phyloP scores from a whole-genome alignment of 2,113 vertebrate species.

The Promerops cafer region DNA sequence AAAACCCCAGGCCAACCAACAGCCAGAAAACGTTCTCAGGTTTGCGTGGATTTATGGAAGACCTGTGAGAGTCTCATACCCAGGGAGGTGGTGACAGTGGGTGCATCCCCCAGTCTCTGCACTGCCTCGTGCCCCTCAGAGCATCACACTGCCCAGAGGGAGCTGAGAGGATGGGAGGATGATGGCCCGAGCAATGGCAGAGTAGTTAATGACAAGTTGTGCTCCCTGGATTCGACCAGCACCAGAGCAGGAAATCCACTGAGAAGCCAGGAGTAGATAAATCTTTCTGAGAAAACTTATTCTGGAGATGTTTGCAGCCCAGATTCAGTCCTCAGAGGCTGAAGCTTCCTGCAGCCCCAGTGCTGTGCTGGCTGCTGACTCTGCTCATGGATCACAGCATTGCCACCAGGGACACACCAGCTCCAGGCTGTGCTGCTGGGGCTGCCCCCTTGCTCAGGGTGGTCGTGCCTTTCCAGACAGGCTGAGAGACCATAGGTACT shows the following conservation, averaged over 20 bases:
- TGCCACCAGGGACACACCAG: background rate
- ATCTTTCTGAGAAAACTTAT: background rate
- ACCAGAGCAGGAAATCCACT: background rate
- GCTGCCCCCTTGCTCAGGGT: accelerated
- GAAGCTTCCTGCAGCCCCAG: background rate
- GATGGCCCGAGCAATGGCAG: accelerated
- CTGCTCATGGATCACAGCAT: accelerated
- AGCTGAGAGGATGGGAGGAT: background rate
- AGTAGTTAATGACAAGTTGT: background rate
- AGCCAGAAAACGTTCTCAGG: background rate
- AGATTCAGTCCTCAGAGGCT: background rate
- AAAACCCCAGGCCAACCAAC: accelerated
- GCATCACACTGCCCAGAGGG: accelerated
- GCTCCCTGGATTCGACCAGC: background rate
- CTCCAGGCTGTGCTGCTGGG: background rate
- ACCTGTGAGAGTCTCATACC: background rate
- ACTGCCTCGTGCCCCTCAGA: background rate
- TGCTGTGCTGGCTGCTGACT: background rate
- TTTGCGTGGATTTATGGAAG: background rate
- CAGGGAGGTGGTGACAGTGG: background rate
- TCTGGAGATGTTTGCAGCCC: background rate
- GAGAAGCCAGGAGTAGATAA: background rate
- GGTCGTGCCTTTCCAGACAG: background rate
- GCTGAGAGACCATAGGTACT: background rate
- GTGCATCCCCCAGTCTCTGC: background rate